Evolutionary conservation across 1,140 invertebrate genomes (phyloP), one percentile per base, ranked within the genome.

Genomic region (Nylanderia fulva): DNA sequence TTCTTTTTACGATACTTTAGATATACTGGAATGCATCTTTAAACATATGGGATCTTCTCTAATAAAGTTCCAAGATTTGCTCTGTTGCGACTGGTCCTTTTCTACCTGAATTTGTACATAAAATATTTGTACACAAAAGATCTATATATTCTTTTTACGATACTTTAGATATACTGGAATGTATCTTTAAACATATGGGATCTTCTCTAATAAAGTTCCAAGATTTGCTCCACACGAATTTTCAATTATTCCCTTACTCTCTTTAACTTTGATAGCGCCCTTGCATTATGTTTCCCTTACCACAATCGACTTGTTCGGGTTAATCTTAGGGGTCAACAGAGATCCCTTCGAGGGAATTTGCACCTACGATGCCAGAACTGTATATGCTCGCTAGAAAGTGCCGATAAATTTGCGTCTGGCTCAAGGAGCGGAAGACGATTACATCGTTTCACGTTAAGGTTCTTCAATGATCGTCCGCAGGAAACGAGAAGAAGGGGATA

Each of bases 341-440:
- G 66, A 33, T 36, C 61, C 66, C 61, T 52, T n/a, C 11, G 36
- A 18, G 58, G 52, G 66, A 45, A 60, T 54, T 66, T 27, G 77
- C 77, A 72, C 24, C 52, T 29, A 52, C 18, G 36, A 4, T 33
- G 58, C 13, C 27, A 24, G 69, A 24, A 36, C n/a, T n/a, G n/a
- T n/a, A 66, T 63, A 21, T 21, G 56, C 13, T 61, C 21, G 58
- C 39, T 88, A 86, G 87, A 89, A 89, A 89, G 88, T 84, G 66
- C 45, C 56, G 63, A 71, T 71, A 68, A 82, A 85, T 89, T 88
- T 79, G 86, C 71, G 60, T 52, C n/a, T 54, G 60, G 42, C 45
- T 71, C 7, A 39, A 48, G 56, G 61, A 88, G 29, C 84, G 88
- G 87, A 89, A 88, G 74, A 39, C 74, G 87, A 88, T 86, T 86